A percentile compares a stretch with the other conserved stretches of the same genome.
Evolutionary conservation across 2,888 invertebrate genomes (phyloP).

Genomic region (Phengaris alcon): DNA sequence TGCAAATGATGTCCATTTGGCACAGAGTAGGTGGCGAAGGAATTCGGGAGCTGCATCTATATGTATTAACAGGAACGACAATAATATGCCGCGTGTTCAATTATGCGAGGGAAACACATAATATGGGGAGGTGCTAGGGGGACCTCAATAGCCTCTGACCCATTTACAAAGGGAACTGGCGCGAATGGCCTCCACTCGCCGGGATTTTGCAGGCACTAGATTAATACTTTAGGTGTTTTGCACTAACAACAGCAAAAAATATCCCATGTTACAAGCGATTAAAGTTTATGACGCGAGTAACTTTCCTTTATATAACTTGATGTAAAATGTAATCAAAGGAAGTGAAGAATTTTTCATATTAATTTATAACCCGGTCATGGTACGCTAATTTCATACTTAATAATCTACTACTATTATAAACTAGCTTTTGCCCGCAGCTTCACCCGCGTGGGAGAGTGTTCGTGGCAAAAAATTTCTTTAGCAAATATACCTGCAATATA

Average conservation of each 20-base stretch:
- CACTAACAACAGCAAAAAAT: constrained; percentile 21
- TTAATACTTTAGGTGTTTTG: constrained; percentile 38
- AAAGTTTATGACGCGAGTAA: neutral
- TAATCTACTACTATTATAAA: no score
- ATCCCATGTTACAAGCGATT: neutral
- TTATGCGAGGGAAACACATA: constrained; percentile 72
- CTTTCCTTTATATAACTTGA: neutral
- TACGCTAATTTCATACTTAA: no score
- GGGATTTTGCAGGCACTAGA: constrained; percentile 47
- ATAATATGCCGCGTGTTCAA: constrained; percentile 74
- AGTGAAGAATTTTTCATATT: neutral
- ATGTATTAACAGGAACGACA: constrained; percentile 61
- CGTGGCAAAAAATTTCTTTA: no score
- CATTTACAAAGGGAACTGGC: constrained; percentile 67
- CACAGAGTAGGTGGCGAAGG: constrained; percentile 38
- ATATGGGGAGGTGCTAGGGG: constrained; percentile 51
- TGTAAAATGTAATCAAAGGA: neutral
- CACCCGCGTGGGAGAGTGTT: no score
- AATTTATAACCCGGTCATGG: no score
- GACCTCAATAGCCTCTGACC: constrained; percentile 73
- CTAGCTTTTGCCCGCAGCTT: no score
- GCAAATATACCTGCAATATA: no score
- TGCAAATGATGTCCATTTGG: constrained; percentile 33
- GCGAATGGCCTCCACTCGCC: constrained; percentile 53
- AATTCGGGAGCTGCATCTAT: constrained; percentile 52